Evolutionary conservation across 1,140 invertebrate genomes (phyloP).

Genomic region (Penaeus indicus): DNA sequence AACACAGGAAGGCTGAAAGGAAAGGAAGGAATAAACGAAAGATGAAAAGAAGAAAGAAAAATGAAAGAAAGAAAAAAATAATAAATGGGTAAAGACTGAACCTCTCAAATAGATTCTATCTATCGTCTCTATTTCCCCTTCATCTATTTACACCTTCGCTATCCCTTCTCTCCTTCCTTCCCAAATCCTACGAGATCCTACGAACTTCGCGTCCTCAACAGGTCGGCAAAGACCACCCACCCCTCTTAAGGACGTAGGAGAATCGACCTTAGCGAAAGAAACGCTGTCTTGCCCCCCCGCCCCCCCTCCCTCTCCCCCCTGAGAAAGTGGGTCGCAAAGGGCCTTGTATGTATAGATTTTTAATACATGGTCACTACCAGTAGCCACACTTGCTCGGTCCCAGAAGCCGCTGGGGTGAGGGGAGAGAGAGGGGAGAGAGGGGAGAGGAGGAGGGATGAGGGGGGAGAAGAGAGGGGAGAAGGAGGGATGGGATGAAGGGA

Average conservation of each 20-base stretch:
- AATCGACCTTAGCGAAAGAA: not conserved
- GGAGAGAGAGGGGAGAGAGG: not conserved
- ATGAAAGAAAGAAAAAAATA: too few species aligned
- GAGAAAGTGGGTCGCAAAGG: conserved; percentile 28
- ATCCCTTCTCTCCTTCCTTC: not conserved
- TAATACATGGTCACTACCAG: conserved; percentile 48
- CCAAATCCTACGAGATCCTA: too few species aligned
- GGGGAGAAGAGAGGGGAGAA: not conserved
- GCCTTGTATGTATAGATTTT: conserved; percentile 54
- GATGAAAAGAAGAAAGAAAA: too few species aligned
- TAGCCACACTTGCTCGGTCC: not conserved
- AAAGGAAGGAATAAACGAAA: too few species aligned
- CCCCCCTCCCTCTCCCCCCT: too few species aligned
- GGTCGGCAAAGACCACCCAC: too few species aligned
- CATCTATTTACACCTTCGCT: not conserved
- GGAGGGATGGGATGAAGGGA: not conserved
- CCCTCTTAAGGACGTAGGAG: too few species aligned
- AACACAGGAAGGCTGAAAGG: too few species aligned
- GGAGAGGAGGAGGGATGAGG: too few species aligned
- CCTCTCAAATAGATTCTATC: too few species aligned
- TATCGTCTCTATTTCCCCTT: not conserved
- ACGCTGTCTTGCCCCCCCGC: conserved; percentile 29
- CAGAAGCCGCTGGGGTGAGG: not conserved
- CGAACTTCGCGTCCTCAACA: too few species aligned
- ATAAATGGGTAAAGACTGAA: too few species aligned